Conservation (phyloP, 2,797 vertebrate genomes). For the Hoplostethus atlanticus region DNA sequence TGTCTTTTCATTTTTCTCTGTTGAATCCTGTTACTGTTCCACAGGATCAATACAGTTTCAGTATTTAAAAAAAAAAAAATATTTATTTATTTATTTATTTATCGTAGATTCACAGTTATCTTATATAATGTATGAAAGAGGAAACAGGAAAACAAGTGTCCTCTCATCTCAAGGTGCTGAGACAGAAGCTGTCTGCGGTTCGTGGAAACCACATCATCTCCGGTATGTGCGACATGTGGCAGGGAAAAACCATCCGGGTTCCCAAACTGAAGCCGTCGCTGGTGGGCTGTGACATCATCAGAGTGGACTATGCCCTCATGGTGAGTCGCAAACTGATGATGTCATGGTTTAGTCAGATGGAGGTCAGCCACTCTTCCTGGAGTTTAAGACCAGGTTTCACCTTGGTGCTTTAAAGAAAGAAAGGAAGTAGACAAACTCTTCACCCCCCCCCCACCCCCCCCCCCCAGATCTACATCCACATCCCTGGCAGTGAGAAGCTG, state of each 20-base stretch:
- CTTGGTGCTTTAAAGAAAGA: no score
- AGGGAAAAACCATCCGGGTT: constrained; percentile 87
- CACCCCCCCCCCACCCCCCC: background rate
- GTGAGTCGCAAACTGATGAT: constrained; percentile 75
- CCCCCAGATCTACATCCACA: constrained; percentile 89
- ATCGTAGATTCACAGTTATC: no score
- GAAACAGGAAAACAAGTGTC: no score
- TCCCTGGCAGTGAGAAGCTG: constrained; percentile 93
- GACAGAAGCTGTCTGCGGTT: constrained; percentile 88
- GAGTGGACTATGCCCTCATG: constrained; percentile 90
- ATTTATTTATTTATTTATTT: no score
- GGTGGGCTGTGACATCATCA: constrained; percentile 90
- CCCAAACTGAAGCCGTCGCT: constrained; percentile 90
- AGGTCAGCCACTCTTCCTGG: no score
- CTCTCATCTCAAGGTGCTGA: constrained; percentile 23
- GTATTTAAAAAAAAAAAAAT: no score
- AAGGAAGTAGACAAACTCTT: no score
- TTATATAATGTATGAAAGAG: no score
- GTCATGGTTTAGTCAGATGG: no score
- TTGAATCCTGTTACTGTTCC: no score
- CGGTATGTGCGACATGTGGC: constrained; percentile 90
- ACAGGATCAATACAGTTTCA: no score
- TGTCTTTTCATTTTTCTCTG: no score
- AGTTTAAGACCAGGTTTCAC: background rate
- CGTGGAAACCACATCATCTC: constrained; percentile 93